These are phyloP conservation scores for Lagorchestes hirsutus DNA, from an alignment of 2,797 vertebrate species.

Conservation along the genomic window DNA sequence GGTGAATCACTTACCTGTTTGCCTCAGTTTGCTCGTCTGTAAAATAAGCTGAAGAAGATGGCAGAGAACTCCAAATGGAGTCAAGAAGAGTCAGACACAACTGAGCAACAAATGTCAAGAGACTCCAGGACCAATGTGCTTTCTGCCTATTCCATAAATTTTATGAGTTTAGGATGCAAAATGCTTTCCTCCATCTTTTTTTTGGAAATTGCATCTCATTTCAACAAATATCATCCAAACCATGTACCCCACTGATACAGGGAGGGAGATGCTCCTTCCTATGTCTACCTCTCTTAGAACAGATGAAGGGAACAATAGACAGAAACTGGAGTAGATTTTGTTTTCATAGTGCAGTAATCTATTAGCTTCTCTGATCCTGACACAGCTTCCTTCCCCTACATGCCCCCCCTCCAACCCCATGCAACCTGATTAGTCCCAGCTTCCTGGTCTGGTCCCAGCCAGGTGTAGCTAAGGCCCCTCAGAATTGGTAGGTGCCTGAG, in stretches of 20 bases:
- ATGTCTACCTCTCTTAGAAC: neutral
- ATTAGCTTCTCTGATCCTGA: neutral
- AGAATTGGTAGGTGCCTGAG: neutral
- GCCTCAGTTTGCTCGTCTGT: neutral
- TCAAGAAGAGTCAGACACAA: neutral
- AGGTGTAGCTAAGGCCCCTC: neutral
- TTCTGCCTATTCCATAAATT: neutral
- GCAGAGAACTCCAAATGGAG: neutral
- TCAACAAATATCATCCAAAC: conserved; percentile 23
- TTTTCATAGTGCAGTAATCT: neutral
- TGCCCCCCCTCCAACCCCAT: neutral
- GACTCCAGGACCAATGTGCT: neutral
- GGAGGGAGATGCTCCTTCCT: neutral
- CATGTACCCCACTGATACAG: neutral
- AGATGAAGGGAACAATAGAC: neutral
- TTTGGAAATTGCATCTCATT: conserved; percentile 16
- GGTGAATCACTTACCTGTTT: neutral
- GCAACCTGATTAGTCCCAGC: neutral
- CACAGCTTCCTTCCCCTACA: neutral
- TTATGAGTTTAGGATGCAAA: conserved; percentile 8
- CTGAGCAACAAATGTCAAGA: neutral
- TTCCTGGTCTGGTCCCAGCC: neutral
- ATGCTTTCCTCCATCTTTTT: neutral
- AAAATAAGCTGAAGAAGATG: neutral
- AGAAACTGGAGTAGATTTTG: neutral